Conservation (phyloP, 2,797 vertebrate genomes). For the Varecia variegata region DNA sequence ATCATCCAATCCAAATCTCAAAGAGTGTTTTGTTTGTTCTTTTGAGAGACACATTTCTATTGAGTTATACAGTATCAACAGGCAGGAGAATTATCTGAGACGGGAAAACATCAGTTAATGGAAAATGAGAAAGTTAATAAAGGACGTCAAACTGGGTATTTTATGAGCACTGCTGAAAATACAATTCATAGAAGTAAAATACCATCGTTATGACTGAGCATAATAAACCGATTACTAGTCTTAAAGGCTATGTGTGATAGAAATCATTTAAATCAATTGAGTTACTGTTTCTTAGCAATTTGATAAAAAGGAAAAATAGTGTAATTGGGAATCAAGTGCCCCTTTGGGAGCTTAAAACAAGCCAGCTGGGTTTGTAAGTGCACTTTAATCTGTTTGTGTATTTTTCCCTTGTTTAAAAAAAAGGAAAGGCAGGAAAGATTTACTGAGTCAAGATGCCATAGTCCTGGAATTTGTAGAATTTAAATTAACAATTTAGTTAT, state of each 20-base stretch:
- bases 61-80: constrained; percentile 52
- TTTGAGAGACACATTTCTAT: constrained; percentile 57
- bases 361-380: constrained; percentile 82
- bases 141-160: constrained; percentile 78
- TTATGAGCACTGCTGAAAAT: constrained; percentile 73
- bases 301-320: constrained; percentile 84
- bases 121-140: constrained; percentile 80
- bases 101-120: constrained; percentile 67
- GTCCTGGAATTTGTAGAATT: constrained; percentile 31
- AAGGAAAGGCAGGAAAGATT: background rate
- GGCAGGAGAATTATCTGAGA: constrained; percentile 65
- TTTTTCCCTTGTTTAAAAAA: background rate
- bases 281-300: constrained; percentile 86
- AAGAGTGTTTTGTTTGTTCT: constrained; percentile 57
- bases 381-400: constrained; percentile 77
- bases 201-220: constrained; percentile 57
- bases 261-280: constrained; percentile 86
- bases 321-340: constrained; percentile 84
- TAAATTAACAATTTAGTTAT: background rate
- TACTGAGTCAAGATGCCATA: background rate
- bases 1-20: constrained; percentile 21
- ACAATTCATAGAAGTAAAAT: constrained; percentile 77
- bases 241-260: constrained; percentile 72
- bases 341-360: constrained; percentile 82
- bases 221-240: constrained; percentile 79